Evolutionary conservation across 2,888 invertebrate genomes (phyloP).

Genomic region (Drosophila nr. perissopoda): DNA sequence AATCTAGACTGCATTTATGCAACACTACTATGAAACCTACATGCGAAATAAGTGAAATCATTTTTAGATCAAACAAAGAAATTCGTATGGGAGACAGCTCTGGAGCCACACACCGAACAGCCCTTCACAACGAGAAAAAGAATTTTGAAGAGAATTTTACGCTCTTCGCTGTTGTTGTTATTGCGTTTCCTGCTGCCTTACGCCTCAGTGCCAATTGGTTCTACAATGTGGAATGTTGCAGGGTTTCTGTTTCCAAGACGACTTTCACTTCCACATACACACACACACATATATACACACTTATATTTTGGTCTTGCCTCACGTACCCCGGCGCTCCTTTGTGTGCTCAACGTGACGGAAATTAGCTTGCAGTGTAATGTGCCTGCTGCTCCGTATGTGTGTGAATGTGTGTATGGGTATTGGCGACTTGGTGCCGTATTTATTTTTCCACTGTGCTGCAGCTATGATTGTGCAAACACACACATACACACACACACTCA

Average conservation of each 20-base stretch:
- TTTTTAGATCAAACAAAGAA: conserved; percentile 17
- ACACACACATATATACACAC: conserved; percentile 11
- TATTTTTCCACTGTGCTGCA: conserved; percentile 76
- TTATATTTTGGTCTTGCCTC: conserved; percentile 44
- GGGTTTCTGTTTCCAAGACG: conserved; percentile 45
- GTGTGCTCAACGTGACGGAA: conserved; percentile 81
- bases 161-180: conserved; percentile 5
- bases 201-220: conserved; percentile 51
- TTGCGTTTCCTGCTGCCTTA: conserved; percentile 31
- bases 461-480: conserved; percentile 72
- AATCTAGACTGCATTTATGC: not conserved
- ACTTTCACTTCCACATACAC: conserved; percentile 30
- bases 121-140: conserved; percentile 24
- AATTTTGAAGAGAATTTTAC: conserved; percentile 31
- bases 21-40: not conserved
- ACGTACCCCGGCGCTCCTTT: conserved; percentile 72
- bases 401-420: conserved; percentile 35
- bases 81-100: not conserved
- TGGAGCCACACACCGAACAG: not conserved
- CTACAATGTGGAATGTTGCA: conserved; percentile 44
- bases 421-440: conserved; percentile 62
- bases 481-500: conserved; percentile 10
- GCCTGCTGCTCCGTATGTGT: conserved; percentile 22
- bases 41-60: conserved; percentile 1
- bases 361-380: conserved; percentile 69